Base-by-base conservation (phyloP, 2,113 vertebrate genomes). In the Planiliza haematocheilus region DNA sequence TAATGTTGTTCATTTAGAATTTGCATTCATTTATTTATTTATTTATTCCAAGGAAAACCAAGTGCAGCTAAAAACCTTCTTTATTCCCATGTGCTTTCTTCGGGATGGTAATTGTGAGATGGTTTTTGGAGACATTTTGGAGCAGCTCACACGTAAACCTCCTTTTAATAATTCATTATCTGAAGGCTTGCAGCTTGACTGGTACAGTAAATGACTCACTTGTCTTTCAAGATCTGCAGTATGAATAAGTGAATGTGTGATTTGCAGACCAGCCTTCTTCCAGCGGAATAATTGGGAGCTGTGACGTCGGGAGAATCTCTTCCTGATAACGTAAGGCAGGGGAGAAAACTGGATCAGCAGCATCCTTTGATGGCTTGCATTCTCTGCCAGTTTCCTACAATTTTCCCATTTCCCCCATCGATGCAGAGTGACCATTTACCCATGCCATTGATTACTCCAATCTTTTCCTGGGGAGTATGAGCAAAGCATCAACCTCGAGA, bases 201-300 rank as follows among this genome's bases (percentile, higher is more conserved):
- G 61, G 14, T 63, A 49, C 77, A 74, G 69, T 75, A 53, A 86
- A 85, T 86, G 57, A 73, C 75, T 76, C 51, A 48, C 77, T 77
- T 56, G 49, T 34, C 67, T 74, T 52, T 70, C 34, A 24, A 48
- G 72, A 76, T 74, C 77, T 77, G 79, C 67, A 70, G 52, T 73
- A 60, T 71, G 70, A 83, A 78, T 70, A 80, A 70, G 70, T 51
- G 43, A 81, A 57, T 65, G 59, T 74, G 57, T 72, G 71, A 83
- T 81, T 70, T 79, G 43, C 34, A 56, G 62, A 68, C 14, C 43
- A 38, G 68, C 39, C 69, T 58, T 55, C 50, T 62, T 74, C 65
- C 51, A 24, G n/a, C 59, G 21, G 56, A 53, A 38, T 77, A 69
- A 84, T 83, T 85, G 68, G n/a, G 56, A 74, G 56, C 17, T 73